These are phyloP conservation scores for Panorpa germanica DNA, from an alignment of 2,888 invertebrate genomes.

Conservation along the genomic window DNA sequence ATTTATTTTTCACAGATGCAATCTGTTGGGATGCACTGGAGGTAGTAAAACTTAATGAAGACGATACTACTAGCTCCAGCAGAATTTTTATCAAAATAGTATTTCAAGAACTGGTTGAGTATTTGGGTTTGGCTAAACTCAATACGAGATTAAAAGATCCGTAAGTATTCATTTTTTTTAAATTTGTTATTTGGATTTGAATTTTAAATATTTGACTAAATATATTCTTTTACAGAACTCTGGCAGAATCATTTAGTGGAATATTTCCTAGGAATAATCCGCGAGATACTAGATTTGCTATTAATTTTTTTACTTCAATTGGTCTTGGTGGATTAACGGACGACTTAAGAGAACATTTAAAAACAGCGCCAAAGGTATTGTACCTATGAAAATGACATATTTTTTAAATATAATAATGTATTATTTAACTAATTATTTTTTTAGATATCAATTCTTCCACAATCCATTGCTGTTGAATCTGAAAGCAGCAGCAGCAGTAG, in stretches of 20 bases:
- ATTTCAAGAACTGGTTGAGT: constrained; percentile 91
- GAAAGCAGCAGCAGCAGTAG: constrained; percentile 13
- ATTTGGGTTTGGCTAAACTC: constrained; percentile 84
- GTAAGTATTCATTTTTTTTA: constrained; percentile 33
- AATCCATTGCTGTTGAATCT: constrained; percentile 12
- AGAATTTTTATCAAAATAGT: constrained; percentile 95
- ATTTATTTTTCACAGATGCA: constrained; percentile 88
- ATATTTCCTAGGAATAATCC: constrained; percentile 93
- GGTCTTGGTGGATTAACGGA: constrained; percentile 93
- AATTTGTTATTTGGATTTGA: constrained; percentile 4
- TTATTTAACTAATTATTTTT: too few relatives aligned
- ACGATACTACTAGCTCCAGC: constrained; percentile 94
- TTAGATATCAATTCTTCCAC: too few relatives aligned
- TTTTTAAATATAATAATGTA: constrained; percentile 3
- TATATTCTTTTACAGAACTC: constrained; percentile 60
- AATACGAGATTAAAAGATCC: constrained; percentile 80
- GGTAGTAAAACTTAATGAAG: constrained; percentile 82
- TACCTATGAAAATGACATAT: constrained; percentile 8
- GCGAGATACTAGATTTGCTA: constrained; percentile 89
- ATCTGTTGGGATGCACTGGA: constrained; percentile 90
- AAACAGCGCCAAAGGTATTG: constrained; percentile 47
- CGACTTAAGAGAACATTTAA: constrained; percentile 75
- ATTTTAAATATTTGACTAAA: background rate
- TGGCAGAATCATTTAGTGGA: constrained; percentile 73
- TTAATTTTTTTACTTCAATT: constrained; percentile 94